A percentile compares a stretch with the other conserved stretches of the same genome.
Conservation (phyloP, 2,113 vertebrate species). For the Ivindomyrus marchei region DNA sequence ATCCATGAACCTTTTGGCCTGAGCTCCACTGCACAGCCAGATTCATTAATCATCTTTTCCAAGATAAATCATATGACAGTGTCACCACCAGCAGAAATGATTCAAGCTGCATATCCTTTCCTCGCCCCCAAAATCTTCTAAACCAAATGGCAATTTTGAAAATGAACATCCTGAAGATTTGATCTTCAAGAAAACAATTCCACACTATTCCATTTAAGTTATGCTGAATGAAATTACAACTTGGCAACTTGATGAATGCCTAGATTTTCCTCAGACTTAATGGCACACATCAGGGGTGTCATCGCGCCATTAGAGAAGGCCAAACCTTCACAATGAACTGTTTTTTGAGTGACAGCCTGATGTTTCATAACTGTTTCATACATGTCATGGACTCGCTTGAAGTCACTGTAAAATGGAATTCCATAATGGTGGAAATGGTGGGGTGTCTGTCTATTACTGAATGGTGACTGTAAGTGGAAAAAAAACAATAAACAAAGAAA, state of each 20-base stretch:
- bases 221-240: neutral
- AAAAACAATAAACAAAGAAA: neutral
- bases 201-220: neutral
- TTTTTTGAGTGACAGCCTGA: conserved; percentile 1
- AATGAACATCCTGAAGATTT: neutral
- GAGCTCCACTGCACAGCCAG: conserved; percentile 3
- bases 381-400: neutral
- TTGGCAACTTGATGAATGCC: neutral
- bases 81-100: neutral
- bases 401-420: neutral
- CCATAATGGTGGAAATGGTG: neutral
- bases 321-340: neutral
- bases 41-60: conserved; percentile 16
- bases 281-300: neutral
- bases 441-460: neutral
- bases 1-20: neutral
- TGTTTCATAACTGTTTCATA: neutral
- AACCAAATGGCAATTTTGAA: neutral
- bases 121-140: neutral
- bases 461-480: neutral
- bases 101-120: neutral
- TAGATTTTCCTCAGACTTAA: neutral
- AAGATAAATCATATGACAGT: neutral
- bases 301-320: neutral
- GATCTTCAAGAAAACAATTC: neutral